Conservation (phyloP, 2,797 vertebrate genomes). For the Tangara arthus region DNA sequence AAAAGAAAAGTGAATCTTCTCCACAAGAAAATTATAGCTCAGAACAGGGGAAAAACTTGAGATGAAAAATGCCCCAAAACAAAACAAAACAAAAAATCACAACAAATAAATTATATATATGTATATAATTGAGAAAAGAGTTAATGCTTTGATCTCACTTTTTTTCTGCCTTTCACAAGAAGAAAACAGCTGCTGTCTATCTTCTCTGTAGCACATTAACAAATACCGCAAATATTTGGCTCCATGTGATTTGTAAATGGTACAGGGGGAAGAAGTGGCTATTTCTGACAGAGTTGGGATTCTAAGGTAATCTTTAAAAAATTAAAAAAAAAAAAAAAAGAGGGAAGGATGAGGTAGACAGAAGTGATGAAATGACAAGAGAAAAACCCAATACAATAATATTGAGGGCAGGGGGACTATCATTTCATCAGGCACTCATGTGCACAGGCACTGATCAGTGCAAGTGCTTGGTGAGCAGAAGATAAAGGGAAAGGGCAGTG, state of each 20-base stretch:
- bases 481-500: neutral
- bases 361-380: neutral
- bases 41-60: neutral
- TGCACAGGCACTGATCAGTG: too few species aligned
- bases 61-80: rapidly evolving
- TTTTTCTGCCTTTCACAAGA: neutral
- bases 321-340: neutral
- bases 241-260: neutral
- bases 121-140: neutral
- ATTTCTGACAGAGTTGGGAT: neutral
- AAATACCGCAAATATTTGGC: neutral
- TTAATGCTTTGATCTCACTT: neutral
- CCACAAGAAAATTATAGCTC: neutral
- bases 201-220: neutral
- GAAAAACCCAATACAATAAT: neutral
- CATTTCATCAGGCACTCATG: rapidly evolving
- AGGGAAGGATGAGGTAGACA: neutral
- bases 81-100: neutral
- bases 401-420: rapidly evolving
- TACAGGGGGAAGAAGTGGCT: neutral
- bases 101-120: neutral
- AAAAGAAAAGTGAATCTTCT: neutral
- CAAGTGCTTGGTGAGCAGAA: neutral
- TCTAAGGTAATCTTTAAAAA: neutral
- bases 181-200: neutral